These are phyloP conservation scores for Probosciger aterrimus DNA, from an alignment of 2,113 vertebrate species.

Conservation along the genomic window DNA sequence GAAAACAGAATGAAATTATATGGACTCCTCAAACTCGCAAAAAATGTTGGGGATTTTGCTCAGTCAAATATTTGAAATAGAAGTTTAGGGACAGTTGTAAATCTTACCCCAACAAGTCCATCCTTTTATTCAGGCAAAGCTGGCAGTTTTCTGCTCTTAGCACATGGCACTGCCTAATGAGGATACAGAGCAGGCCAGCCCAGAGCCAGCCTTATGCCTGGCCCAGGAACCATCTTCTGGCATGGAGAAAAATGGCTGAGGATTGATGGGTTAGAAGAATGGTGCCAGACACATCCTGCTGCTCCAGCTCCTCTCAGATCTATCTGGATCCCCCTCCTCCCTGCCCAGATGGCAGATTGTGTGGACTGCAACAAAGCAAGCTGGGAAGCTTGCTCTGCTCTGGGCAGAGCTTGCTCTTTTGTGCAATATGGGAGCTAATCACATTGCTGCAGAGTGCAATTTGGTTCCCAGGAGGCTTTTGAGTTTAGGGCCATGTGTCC, in stretches of 20 bases:
- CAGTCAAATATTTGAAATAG: background rate
- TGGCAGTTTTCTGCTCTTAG: conserved; percentile 11
- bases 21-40: background rate
- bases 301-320: background rate
- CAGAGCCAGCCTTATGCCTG: background rate
- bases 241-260: conserved; percentile 35
- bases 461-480: background rate
- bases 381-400: background rate
- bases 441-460: background rate
- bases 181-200: background rate
- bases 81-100: background rate
- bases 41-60: background rate
- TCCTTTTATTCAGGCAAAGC: background rate
- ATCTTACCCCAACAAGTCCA: background rate
- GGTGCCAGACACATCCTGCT: conserved; percentile 46
- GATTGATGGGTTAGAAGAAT: background rate
- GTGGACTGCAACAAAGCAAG: background rate
- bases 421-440: background rate
- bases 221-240: background rate
- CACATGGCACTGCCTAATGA: conserved; percentile 9
- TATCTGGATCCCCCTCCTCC: background rate
- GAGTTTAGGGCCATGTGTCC: background rate
- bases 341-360: background rate
- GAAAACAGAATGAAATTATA: background rate
- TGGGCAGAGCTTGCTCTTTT: background rate